Percentiles rank a stretch among this genome's conserved stretches.
Conservation (phyloP, 2,113 vertebrate species). For the Calyptomena viridis region DNA sequence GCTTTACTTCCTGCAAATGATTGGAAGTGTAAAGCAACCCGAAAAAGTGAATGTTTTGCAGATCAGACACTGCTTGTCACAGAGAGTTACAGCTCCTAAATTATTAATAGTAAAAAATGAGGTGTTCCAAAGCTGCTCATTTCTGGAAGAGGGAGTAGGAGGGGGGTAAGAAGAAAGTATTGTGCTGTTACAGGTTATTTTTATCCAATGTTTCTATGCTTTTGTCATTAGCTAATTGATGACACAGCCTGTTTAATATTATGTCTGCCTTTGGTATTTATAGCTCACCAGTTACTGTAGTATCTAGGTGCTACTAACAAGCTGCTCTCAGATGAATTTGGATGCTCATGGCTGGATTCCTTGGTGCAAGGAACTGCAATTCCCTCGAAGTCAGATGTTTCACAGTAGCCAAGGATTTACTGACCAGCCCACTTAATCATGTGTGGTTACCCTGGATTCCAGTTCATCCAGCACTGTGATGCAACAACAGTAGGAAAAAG, state of each 20-base stretch:
- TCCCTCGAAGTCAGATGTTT: background rate
- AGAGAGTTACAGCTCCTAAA: conserved; percentile 18
- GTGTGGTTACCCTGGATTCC: background rate
- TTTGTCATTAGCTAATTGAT: conserved; percentile 69
- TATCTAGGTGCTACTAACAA: conserved; percentile 56
- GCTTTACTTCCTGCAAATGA: background rate
- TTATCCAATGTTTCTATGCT: conserved; percentile 56
- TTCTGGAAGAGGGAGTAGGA: conserved; percentile 33
- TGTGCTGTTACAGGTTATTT: conserved; percentile 59
- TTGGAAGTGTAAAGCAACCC: background rate
- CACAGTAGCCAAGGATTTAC: background rate
- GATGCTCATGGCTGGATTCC: background rate
- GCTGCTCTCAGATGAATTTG: background rate
- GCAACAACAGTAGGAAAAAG: background rate
- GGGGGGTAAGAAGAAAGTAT: conserved; percentile 9
- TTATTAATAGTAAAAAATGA: conserved; percentile 64
- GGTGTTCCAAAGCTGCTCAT: conserved; percentile 30
- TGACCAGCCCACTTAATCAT: background rate
- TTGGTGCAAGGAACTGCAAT: background rate
- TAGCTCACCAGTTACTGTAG: conserved; percentile 29
- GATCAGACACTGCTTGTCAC: background rate
- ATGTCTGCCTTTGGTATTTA: conserved; percentile 65
- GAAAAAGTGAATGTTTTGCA: conserved; percentile 26
- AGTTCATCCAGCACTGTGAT: background rate
- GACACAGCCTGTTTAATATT: conserved; percentile 64